These are phyloP conservation scores for Tetanocera ferruginea DNA, from an alignment of 2,888 invertebrate species.

Conservation along the genomic window DNA sequence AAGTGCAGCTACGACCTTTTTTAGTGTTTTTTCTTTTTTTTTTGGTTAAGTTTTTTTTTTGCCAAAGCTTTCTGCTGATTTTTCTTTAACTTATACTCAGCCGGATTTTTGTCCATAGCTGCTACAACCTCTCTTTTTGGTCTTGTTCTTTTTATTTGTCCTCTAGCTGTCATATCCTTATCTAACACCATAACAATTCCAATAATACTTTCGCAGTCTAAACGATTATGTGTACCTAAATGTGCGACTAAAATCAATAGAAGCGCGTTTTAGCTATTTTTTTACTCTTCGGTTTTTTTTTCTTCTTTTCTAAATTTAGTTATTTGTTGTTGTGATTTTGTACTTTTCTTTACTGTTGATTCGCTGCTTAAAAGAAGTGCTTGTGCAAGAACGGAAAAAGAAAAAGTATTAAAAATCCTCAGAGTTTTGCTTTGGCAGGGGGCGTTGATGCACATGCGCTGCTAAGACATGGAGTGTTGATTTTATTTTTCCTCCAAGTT, in stretches of 20 bases:
- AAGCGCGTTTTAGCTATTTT: conserved; percentile 44
- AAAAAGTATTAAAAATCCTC: conserved; percentile 15
- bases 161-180: conserved; percentile 54
- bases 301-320: not conserved
- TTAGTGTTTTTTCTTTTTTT: not conserved
- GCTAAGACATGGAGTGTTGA: not conserved
- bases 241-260: conserved; percentile 70
- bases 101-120: not conserved
- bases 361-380: conserved; percentile 18
- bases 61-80: not conserved
- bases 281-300: conserved; percentile 17
- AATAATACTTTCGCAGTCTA: conserved; percentile 67
- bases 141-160: not conserved
- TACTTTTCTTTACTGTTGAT: conserved; percentile 12
- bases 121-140: not conserved
- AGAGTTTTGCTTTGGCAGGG: conserved; percentile 39
- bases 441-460: conserved; percentile 65
- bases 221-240: conserved; percentile 69
- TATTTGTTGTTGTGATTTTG: not conserved
- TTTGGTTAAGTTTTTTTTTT: not conserved
- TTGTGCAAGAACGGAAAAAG: not conserved
- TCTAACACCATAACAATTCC: conserved; percentile 66
- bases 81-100: not conserved
- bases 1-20: conserved; percentile 38
- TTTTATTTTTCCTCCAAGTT: too few species aligned